phyloP scores from a whole-genome alignment of 2,797 vertebrate species.

The Acrossocheilus fasciatus region DNA sequence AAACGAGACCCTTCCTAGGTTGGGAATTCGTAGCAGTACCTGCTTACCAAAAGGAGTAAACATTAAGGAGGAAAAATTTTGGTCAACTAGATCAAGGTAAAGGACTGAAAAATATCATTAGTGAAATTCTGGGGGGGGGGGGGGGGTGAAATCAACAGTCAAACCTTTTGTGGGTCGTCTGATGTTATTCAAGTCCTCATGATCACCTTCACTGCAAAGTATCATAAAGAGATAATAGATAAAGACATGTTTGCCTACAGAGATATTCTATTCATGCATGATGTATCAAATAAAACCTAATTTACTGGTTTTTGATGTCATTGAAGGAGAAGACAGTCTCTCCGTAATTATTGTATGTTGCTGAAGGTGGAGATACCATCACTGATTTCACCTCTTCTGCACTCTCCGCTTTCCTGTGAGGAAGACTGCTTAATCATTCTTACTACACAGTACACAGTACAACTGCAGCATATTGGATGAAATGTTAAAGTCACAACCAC shows the following conservation, averaged over 20 bases:
- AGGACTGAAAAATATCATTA: background rate
- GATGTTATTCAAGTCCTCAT: slow-evolving; percentile 39
- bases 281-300: background rate
- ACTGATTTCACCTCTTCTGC: slow-evolving; percentile 64
- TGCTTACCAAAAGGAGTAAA: slow-evolving; percentile 8
- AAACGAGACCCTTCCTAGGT: slow-evolving; percentile 64
- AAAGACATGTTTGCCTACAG: background rate
- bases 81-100: background rate
- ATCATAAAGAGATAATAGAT: background rate
- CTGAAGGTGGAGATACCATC: slow-evolving; percentile 56
- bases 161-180: slow-evolving; percentile 53
- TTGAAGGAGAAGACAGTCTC: slow-evolving; percentile 79
- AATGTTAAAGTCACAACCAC: background rate
- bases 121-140: background rate
- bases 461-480: background rate
- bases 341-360: slow-evolving; percentile 77
- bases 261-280: background rate
- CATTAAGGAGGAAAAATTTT: background rate
- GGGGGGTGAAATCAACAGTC: background rate
- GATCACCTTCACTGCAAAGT: slow-evolving; percentile 53
- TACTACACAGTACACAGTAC: background rate
- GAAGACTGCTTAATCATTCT: background rate
- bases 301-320: slow-evolving; percentile 81
- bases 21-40: background rate
- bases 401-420: slow-evolving; percentile 65